phyloP scores from a whole-genome alignment of 2,113 vertebrate genomes.

The Scolopax mira region DNA sequence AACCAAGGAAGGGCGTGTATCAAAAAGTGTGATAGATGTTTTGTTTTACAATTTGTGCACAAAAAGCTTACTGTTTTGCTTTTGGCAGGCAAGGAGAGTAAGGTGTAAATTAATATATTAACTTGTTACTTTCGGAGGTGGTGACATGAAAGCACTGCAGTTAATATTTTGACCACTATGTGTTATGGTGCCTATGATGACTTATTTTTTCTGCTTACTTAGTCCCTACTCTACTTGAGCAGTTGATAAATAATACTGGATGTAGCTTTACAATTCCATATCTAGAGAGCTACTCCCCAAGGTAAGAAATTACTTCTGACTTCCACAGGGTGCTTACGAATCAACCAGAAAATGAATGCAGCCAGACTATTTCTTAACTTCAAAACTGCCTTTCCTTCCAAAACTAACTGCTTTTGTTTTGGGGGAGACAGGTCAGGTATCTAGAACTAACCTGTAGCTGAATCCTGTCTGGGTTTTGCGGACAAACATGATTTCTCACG shows the following conservation, averaged over 20 bases:
- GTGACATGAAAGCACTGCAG: not conserved
- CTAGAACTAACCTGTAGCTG: not conserved
- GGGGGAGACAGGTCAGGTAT: not conserved
- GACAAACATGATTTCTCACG: not conserved
- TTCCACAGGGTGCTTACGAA: not conserved
- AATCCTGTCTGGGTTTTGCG: not conserved
- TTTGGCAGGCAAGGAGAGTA: not conserved
- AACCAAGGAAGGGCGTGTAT: not conserved
- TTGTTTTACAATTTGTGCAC: not conserved
- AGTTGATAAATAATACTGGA: not conserved
- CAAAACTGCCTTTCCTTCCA: not conserved
- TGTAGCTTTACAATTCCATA: not conserved
- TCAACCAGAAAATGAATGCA: not conserved
- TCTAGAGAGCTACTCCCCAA: not conserved
- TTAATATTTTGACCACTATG: not conserved
- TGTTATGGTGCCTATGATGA: not conserved
- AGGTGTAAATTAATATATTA: not conserved
- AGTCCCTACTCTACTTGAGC: not conserved
- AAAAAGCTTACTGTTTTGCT: not conserved
- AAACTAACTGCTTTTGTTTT: not conserved
- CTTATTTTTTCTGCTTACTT: not conserved
- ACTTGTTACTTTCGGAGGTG: not conserved
- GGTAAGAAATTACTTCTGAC: not conserved
- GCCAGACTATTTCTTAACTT: not conserved
- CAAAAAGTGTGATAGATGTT: not conserved